Evolutionary conservation across 2,888 invertebrate species (phyloP).

Genomic region (Pherbina coryleti): DNA sequence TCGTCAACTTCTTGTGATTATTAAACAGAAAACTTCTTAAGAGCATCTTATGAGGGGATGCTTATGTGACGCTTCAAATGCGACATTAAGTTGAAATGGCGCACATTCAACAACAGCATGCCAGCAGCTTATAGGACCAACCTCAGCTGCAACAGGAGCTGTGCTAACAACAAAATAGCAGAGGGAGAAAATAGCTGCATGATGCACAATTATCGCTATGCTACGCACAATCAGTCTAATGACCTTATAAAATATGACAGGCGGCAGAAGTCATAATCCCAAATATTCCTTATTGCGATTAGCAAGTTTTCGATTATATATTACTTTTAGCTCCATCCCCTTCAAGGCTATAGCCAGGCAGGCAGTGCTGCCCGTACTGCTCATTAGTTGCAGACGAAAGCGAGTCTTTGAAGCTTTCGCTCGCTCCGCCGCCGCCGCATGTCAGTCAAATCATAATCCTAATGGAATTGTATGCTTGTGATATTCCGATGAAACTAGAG

Average conservation of each 20-base stretch:
- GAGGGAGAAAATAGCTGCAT: neutral
- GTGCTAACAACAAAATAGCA: neutral
- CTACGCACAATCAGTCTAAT: constrained; percentile 1
- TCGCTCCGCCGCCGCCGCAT: neutral
- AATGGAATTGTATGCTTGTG: constrained; percentile 24
- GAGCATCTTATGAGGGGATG: neutral
- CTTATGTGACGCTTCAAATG: constrained; percentile 2
- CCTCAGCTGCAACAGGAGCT: constrained; percentile 24
- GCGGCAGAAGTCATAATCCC: constrained; percentile 21
- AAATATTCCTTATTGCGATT: constrained; percentile 24
- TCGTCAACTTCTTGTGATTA: constrained; percentile 1
- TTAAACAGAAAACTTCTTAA: neutral
- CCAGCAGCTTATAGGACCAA: neutral
- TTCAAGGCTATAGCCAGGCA: neutral
- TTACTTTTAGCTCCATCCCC: neutral
- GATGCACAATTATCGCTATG: constrained; percentile 16
- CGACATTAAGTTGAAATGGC: constrained; percentile 17
- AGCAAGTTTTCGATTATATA: constrained; percentile 25
- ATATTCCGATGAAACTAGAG: constrained; percentile 11
- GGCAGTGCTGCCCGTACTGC: neutral
- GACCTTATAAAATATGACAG: constrained; percentile 25
- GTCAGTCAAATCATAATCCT: constrained; percentile 1
- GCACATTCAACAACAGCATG: neutral
- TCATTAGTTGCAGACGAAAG: constrained; percentile 19
- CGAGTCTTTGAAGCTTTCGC: neutral